A percentile compares a stretch with the other conserved stretches of the same genome.
phyloP scores from a whole-genome alignment of 2,888 invertebrate genomes.

The Caenorhabditis sp. region DNA sequence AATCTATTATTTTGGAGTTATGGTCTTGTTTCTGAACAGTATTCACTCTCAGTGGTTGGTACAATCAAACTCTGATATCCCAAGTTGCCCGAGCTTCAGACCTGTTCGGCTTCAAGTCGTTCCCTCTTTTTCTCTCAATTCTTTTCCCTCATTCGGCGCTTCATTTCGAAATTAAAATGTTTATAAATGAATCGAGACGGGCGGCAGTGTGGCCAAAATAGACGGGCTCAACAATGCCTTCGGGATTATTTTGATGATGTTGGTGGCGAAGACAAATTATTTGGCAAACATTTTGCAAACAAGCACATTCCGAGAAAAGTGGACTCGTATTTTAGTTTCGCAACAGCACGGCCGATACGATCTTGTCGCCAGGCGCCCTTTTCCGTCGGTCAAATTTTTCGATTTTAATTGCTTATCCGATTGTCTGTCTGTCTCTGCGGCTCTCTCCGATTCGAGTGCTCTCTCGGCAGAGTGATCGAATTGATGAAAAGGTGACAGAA shows the following conservation, averaged over 20 bases:
- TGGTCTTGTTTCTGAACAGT: too few relatives aligned
- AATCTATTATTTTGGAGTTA: too few relatives aligned
- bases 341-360: constrained; percentile 15
- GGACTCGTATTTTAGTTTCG: too few relatives aligned
- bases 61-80: not conserved
- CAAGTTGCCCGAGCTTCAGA: not conserved
- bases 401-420: constrained; percentile 49
- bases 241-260: constrained; percentile 56
- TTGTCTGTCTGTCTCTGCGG: constrained; percentile 1
- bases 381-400: constrained; percentile 20
- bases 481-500: constrained; percentile 52
- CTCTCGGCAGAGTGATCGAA: constrained; percentile 11
- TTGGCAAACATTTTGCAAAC: constrained; percentile 6
- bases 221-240: constrained; percentile 35
- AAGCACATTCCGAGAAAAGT: not conserved
- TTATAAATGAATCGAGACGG: constrained; percentile 37
- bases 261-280: constrained; percentile 11
- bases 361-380: not conserved
- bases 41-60: too few relatives aligned
- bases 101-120: too few relatives aligned
- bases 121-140: not conserved
- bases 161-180: constrained; percentile 36
- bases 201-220: constrained; percentile 4
- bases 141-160: not conserved
- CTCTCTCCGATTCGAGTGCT: constrained; percentile 4